Evolutionary conservation across 2,113 vertebrate genomes (phyloP).

Genomic region (Indri indri): DNA sequence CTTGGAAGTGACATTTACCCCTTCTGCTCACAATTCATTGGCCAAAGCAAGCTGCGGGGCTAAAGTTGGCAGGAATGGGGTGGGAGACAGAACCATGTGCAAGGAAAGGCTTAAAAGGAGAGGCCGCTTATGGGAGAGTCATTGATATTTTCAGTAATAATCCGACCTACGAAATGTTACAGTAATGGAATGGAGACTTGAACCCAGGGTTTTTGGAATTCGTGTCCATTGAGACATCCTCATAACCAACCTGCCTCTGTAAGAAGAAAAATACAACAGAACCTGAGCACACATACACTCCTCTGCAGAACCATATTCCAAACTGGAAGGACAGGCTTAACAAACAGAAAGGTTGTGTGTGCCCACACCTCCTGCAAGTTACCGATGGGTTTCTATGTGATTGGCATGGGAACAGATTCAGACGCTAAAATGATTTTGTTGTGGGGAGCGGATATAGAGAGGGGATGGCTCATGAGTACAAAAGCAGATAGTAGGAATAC

Average conservation of each 20-base stretch:
- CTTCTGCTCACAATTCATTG: not conserved
- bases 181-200: not conserved
- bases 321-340: not conserved
- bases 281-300: not conserved
- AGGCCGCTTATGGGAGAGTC: fast-evolving
- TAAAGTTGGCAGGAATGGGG: not conserved
- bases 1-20: not conserved
- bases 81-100: fast-evolving
- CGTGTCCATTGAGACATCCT: not conserved
- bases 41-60: not conserved
- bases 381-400: not conserved
- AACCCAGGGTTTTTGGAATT: not conserved
- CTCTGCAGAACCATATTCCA: not conserved
- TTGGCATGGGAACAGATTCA: not conserved
- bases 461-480: not conserved
- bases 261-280: not conserved
- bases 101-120: not conserved
- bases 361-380: not conserved
- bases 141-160: not conserved
- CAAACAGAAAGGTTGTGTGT: not conserved
- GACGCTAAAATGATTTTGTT: not conserved
- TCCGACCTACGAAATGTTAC: fast-evolving
- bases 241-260: not conserved
- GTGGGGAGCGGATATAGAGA: not conserved
- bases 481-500: not conserved